Evolutionary conservation across 2,888 invertebrate genomes (phyloP), one percentile per base, ranked within the genome.

Genomic region (Ischnus inquisitorius): DNA sequence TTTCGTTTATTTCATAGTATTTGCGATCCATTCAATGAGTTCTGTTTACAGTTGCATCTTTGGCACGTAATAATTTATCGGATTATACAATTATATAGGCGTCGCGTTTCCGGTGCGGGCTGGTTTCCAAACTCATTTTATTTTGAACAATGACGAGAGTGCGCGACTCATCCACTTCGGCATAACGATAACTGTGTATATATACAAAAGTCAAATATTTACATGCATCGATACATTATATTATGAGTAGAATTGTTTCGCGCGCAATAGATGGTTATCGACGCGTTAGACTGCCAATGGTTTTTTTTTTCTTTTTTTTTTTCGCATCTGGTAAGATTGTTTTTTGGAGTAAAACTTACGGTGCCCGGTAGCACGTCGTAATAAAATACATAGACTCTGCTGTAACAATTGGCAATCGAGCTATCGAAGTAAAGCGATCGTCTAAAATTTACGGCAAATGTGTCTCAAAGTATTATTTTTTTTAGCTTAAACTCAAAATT

Each of bases 1-100:
- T 54, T 51, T 64, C 57, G 12, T 79, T 65, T 67, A 67, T 79
- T 69, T 22, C 22, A 22, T 54, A 51, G 34, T 41, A 67, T 78
- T 60, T 60, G 54, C 51, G 28, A 68, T 14, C 60, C 14, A 34
- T 54, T 83, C 78, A 54, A 65, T 71, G n/a, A 76, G 65, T 64
- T 64, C 62, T 78, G 39, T 77, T 51, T 68, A 74, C 74, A 64
- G 62, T 78, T 60, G 74, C 72, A 75, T 84, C 81, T 83, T 86
- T 85, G 86, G 85, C 85, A 85, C 82, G 75, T 85, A 82, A 79
- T 77, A 82, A 82, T 77, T 77, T 46, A 75, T 71, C 65, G 41
- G 48, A 74, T 79, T 46, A 16, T 54, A 77, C 51, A 64, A 54
- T 60, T 64, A 16, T 41, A 28, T 48, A 60, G 41, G 41, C 46